These are phyloP conservation scores for Protula sp. DNA, from an alignment of 2,888 invertebrate species.

Conservation along the genomic window DNA sequence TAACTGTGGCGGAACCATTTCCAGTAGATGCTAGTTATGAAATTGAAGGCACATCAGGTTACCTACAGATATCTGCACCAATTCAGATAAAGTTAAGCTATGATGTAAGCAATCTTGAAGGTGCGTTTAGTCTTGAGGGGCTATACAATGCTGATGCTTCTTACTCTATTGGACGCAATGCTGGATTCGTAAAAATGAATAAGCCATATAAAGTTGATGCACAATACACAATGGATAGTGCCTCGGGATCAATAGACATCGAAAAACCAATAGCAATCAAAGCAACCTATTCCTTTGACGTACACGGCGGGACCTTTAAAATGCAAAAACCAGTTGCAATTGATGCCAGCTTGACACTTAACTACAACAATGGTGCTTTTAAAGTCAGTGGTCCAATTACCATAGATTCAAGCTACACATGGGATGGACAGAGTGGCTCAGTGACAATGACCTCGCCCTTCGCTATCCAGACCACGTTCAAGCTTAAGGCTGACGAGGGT, in stretches of 20 bases:
- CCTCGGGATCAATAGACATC: too few relatives aligned
- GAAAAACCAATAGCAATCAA: too few relatives aligned
- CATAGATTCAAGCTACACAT: not conserved
- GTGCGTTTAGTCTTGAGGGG: too few relatives aligned
- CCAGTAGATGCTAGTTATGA: not conserved
- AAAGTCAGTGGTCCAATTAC: too few relatives aligned
- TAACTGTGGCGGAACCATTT: not conserved
- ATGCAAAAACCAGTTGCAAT: too few relatives aligned
- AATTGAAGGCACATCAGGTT: too few relatives aligned
- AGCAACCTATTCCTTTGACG: too few relatives aligned
- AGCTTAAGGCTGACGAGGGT: not conserved
- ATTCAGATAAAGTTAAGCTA: too few relatives aligned
- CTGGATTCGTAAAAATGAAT: not conserved
- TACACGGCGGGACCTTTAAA: too few relatives aligned
- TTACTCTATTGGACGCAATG: not conserved
- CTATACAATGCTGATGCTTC: too few relatives aligned
- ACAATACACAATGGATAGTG: not conserved
- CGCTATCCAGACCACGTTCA: conserved; percentile 9
- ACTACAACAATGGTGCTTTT: not conserved
- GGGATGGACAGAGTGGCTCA: not conserved
- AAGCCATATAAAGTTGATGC: not conserved
- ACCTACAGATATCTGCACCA: too few relatives aligned
- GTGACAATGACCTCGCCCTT: conserved; percentile 8
- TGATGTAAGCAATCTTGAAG: too few relatives aligned
- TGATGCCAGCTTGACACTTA: not conserved